phyloP scores from a whole-genome alignment of 2,888 invertebrate genomes.

The Philopedon plagiatum region DNA sequence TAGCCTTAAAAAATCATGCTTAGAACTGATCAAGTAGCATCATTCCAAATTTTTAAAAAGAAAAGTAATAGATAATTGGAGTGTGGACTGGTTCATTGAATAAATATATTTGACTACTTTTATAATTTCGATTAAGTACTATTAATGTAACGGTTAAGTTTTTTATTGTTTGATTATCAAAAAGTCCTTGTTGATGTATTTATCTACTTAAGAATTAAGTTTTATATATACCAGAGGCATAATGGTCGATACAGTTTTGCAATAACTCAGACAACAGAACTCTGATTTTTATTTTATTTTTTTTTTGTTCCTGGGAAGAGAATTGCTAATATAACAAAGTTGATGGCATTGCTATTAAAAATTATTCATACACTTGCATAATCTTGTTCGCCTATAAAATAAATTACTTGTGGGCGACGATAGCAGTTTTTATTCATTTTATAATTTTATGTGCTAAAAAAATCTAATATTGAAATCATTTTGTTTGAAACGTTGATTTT shows the following conservation, averaged over 20 bases:
- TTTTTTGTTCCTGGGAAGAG: conserved; percentile 2
- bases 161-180: conserved; percentile 28
- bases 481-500: conserved; percentile 5
- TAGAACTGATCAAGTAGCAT: not conserved
- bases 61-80: not conserved
- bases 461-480: conserved; percentile 11
- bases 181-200: conserved; percentile 28
- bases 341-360: conserved; percentile 11
- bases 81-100: not conserved
- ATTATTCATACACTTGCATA: conserved; percentile 31
- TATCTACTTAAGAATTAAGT: conserved; percentile 6
- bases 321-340: conserved; percentile 1
- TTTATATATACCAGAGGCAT: conserved; percentile 5
- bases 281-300: not conserved
- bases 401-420: conserved; percentile 20
- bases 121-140: conserved; percentile 20
- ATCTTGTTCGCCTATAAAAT: conserved; percentile 10
- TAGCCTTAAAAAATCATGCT: too few species aligned
- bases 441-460: conserved; percentile 4
- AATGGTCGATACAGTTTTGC: conserved; percentile 1
- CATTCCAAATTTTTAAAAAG: not conserved
- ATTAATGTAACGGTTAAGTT: conserved; percentile 26
- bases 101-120: conserved; percentile 8
- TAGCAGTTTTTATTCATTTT: conserved; percentile 20
- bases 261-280: conserved; percentile 12